Conservation (phyloP, 2,888 invertebrate species). For the Epistrophella euchroma region DNA sequence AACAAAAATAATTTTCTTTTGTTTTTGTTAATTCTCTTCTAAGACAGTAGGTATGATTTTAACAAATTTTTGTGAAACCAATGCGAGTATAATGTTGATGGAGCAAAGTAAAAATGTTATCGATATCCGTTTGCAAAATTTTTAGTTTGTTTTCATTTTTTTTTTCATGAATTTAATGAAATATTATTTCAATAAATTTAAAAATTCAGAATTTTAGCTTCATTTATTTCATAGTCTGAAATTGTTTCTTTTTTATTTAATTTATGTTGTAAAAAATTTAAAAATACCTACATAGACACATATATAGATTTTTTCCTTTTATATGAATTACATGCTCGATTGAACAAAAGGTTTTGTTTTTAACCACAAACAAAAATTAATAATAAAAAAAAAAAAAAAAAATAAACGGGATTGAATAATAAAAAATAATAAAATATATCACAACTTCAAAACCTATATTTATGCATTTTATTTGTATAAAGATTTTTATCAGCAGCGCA, state of each 20-base stretch:
- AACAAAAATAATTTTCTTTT: too few species aligned
- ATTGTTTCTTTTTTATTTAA: background rate
- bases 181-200: background rate
- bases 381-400: background rate
- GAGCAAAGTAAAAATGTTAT: too few species aligned
- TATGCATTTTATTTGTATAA: conserved; percentile 4
- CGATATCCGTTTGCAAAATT: too few species aligned
- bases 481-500: conserved; percentile 4
- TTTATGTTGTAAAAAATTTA: background rate
- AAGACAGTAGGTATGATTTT: too few species aligned
- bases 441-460: too few species aligned
- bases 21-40: too few species aligned
- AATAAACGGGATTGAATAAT: background rate
- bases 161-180: background rate
- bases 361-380: background rate
- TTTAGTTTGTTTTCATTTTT: too few species aligned
- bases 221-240: too few species aligned
- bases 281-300: too few species aligned
- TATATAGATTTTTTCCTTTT: background rate
- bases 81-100: too few species aligned
- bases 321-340: background rate
- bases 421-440: conserved; percentile 1
- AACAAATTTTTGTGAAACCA: too few species aligned
- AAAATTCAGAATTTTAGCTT: too few species aligned
- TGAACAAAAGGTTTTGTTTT: background rate